phyloP scores from a whole-genome alignment of 2,888 invertebrate species.

The Gymnoscelis rufifasciata region DNA sequence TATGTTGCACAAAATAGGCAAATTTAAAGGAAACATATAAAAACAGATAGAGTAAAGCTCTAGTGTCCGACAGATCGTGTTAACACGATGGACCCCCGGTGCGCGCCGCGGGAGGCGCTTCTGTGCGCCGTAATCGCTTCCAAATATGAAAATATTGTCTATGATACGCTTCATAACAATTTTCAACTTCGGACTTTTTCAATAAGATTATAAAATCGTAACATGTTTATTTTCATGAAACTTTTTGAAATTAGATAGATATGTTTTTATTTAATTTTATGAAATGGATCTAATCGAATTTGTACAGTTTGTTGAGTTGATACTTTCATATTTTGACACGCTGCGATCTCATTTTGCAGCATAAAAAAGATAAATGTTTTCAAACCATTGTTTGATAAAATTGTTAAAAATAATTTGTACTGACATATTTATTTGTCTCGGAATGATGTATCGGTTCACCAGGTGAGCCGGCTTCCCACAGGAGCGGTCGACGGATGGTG shows the following conservation, averaged over 20 bases:
- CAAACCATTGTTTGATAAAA: slow-evolving; percentile 5
- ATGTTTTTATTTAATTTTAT: not conserved
- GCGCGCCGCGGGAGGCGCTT: slow-evolving; percentile 64
- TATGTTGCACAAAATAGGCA: too few relatives aligned
- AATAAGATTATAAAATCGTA: too few relatives aligned
- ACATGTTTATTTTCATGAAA: too few relatives aligned
- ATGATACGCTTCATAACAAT: slow-evolving; percentile 45
- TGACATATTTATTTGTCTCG: slow-evolving; percentile 24
- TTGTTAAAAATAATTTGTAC: slow-evolving; percentile 41
- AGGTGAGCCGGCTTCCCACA: slow-evolving; percentile 69
- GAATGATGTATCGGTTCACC: slow-evolving; percentile 63
- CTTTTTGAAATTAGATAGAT: too few relatives aligned
- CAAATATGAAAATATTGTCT: slow-evolving; percentile 59
- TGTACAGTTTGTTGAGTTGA: too few relatives aligned
- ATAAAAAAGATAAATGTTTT: not conserved
- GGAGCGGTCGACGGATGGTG: slow-evolving; percentile 63
- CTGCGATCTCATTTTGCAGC: slow-evolving; percentile 1
- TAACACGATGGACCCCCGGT: slow-evolving; percentile 50
- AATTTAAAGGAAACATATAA: too few relatives aligned
- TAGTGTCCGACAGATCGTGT: slow-evolving; percentile 42
- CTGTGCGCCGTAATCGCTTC: slow-evolving; percentile 54
- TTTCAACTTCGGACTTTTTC: not conserved
- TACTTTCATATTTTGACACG: not conserved
- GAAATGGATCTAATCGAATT: too few relatives aligned
- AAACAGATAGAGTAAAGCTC: slow-evolving; percentile 14